phyloP scores from a whole-genome alignment of 2,113 vertebrate species.

The Sapajus apella region DNA sequence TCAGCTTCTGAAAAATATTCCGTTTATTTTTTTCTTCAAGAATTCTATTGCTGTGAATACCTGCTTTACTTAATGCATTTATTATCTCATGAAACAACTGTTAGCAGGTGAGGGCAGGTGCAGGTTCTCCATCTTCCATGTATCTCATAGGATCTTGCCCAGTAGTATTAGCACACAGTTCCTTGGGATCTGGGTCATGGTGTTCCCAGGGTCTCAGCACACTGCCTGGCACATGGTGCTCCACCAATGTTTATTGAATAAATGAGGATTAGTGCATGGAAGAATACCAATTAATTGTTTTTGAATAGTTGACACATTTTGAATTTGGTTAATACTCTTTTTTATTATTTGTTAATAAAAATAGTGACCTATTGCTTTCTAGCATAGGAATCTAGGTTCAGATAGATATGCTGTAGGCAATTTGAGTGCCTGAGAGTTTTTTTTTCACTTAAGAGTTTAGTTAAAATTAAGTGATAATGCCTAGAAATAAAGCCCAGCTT shows the following conservation, averaged over 20 bases:
- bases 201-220: not conserved
- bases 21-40: not conserved
- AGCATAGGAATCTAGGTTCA: not conserved
- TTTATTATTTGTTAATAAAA: not conserved
- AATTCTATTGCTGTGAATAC: not conserved
- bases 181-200: too few relatives aligned
- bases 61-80: not conserved
- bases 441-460: not conserved
- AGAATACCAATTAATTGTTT: not conserved
- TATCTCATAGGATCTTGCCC: rapidly evolving
- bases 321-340: not conserved
- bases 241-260: not conserved
- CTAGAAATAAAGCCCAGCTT: not conserved
- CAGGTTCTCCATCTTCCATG: not conserved
- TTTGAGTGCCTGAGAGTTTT: not conserved
- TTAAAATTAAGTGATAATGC: not conserved
- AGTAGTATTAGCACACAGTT: rapidly evolving
- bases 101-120: too few relatives aligned
- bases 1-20: not conserved
- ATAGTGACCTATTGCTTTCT: not conserved
- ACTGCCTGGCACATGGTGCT: rapidly evolving
- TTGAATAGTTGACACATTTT: not conserved
- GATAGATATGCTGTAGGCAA: not conserved
- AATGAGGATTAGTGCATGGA: not conserved
- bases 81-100: not conserved